Evolutionary conservation across 2,113 vertebrate species (phyloP).

Genomic region (Eubucco bourcierii): DNA sequence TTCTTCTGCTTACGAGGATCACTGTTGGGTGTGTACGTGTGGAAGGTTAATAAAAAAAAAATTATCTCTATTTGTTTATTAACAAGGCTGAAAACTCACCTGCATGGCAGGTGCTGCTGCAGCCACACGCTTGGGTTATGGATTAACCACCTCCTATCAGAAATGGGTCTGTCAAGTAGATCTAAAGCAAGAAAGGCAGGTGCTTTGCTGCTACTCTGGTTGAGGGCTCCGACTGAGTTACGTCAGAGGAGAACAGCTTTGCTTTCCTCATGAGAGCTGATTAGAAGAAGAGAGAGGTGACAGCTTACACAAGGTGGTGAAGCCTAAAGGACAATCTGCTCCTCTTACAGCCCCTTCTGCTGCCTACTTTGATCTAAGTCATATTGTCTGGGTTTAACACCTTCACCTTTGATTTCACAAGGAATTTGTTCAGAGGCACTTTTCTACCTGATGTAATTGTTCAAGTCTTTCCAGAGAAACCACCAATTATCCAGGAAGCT

Average conservation of each 20-base stretch:
- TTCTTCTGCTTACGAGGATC: background rate
- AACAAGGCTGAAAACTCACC: slow-evolving; percentile 55
- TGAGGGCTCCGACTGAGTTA: slow-evolving; percentile 56
- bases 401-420: slow-evolving; percentile 54
- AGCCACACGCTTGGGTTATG: slow-evolving; percentile 40
- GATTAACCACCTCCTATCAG: slow-evolving; percentile 62
- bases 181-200: slow-evolving; percentile 48
- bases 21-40: background rate
- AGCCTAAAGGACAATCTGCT: slow-evolving; percentile 47
- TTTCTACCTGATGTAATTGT: slow-evolving; percentile 27
- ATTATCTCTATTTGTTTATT: background rate
- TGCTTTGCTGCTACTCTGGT: slow-evolving; percentile 28
- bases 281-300: slow-evolving; percentile 30
- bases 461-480: slow-evolving; percentile 47
- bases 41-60: background rate
- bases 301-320: slow-evolving; percentile 8
- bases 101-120: slow-evolving; percentile 66
- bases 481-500: slow-evolving; percentile 60
- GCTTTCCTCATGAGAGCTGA: slow-evolving; percentile 60
- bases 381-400: slow-evolving; percentile 55
- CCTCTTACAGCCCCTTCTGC: slow-evolving; percentile 29
- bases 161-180: background rate
- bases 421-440: background rate
- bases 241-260: slow-evolving; percentile 42
- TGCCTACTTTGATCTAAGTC: slow-evolving; percentile 67